Percentiles rank a stretch among this genome's conserved stretches.
phyloP scores from a whole-genome alignment of 2,797 vertebrate species.

The Hipposideros larvatus region DNA sequence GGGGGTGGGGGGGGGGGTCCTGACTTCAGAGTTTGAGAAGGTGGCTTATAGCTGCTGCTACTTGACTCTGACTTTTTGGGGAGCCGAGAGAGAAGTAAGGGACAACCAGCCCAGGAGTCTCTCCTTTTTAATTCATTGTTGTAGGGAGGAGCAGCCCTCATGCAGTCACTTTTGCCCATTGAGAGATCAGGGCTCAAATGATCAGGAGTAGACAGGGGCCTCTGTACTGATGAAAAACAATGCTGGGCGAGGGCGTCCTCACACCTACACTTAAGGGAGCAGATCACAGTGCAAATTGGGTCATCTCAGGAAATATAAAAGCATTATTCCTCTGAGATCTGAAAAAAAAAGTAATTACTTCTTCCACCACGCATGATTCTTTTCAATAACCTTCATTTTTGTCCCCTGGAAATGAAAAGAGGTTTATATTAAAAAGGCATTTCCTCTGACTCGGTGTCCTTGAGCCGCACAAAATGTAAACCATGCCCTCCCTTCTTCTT shows the following conservation, averaged over 20 bases:
- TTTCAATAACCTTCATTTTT: slow-evolving; percentile 90
- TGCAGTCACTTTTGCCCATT: slow-evolving; percentile 60
- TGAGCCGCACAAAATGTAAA: slow-evolving; percentile 90
- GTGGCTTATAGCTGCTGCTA: neutral
- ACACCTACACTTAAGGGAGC: slow-evolving; percentile 85
- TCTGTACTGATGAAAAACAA: slow-evolving; percentile 84
- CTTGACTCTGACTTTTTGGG: neutral
- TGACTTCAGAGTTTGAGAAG: neutral
- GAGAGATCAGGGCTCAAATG: slow-evolving; percentile 68
- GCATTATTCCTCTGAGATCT: slow-evolving; percentile 87
- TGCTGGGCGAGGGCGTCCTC: slow-evolving; percentile 74
- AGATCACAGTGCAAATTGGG: slow-evolving; percentile 83
- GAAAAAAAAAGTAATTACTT: slow-evolving; percentile 89
- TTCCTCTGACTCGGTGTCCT: slow-evolving; percentile 89
- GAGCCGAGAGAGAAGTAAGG: neutral
- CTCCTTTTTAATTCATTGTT: slow-evolving; percentile 64
- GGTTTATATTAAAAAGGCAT: slow-evolving; percentile 90
- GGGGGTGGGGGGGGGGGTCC: too few species aligned
- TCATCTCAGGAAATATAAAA: slow-evolving; percentile 87
- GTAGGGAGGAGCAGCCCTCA: neutral
- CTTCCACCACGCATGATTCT: slow-evolving; percentile 88
- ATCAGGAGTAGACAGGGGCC: slow-evolving; percentile 42
- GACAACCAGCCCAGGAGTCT: neutral
- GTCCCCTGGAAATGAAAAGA: slow-evolving; percentile 89
- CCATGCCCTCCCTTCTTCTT: slow-evolving; percentile 88